Percentiles rank a stretch among this genome's conserved stretches.
These are phyloP conservation scores for Dendronephthya gigantea DNA, from an alignment of 64 coral and sea anemone genomes.

Conservation along the genomic window DNA sequence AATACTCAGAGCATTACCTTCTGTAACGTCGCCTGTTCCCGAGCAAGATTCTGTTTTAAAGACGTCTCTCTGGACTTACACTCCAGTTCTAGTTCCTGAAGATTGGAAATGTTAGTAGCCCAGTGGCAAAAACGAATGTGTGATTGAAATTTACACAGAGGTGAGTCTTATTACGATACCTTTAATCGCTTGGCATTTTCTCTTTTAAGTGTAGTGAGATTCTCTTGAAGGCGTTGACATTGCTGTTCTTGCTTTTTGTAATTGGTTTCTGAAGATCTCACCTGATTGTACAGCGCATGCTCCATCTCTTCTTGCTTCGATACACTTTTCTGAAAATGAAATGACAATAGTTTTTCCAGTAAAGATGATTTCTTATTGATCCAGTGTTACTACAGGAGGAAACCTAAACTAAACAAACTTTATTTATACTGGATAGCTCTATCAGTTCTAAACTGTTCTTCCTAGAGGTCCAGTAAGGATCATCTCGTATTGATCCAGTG, in stretches of 20 bases:
- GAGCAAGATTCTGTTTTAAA: constrained; percentile 57
- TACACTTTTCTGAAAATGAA: constrained; percentile 59
- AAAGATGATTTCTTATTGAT: too few species aligned
- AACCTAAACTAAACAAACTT: too few species aligned
- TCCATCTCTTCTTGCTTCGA: constrained; percentile 88
- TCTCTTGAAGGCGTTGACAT: constrained; percentile 46
- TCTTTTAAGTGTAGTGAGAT: constrained; percentile 44
- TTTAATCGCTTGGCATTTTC: constrained; percentile 77
- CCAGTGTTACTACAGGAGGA: too few species aligned
- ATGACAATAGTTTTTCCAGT: too few species aligned
- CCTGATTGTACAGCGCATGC: constrained; percentile 93
- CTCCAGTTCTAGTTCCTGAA: constrained; percentile 54
- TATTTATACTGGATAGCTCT: too few species aligned
- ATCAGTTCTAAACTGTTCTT: too few species aligned
- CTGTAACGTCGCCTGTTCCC: constrained; percentile 70
- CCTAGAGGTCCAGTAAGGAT: too few species aligned
- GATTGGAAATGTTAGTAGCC: neutral
- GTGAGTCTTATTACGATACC: constrained; percentile 39
- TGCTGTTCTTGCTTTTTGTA: constrained; percentile 90
- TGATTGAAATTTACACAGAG: neutral
- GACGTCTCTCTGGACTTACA: constrained; percentile 62
- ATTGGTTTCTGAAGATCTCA: constrained; percentile 82
- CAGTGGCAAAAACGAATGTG: neutral
- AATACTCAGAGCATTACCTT: constrained; percentile 41
- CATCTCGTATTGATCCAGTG: too few species aligned